phyloP scores from a whole-genome alignment of 2,888 invertebrate genomes.

The Ashinkailepas kermadecensis region DNA sequence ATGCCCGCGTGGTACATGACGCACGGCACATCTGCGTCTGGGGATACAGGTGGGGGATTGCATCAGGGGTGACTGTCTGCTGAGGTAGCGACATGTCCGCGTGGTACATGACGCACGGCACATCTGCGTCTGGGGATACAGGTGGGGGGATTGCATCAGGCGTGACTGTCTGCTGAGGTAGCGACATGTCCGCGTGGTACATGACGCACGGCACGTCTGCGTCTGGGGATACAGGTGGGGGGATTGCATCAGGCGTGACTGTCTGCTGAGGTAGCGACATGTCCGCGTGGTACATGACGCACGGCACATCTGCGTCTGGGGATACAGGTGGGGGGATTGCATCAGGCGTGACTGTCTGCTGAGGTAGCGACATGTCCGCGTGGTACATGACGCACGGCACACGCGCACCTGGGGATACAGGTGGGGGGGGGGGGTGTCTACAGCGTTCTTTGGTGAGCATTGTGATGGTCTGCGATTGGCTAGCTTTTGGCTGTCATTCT shows the following conservation, averaged over 20 bases:
- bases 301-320: slow-evolving; percentile 46
- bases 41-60: no score
- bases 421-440: no score
- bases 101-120: slow-evolving; percentile 55
- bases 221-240: no score
- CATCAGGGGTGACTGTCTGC: no score
- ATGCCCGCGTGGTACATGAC: slow-evolving; percentile 60
- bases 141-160: no score
- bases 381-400: slow-evolving; percentile 55
- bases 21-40: slow-evolving; percentile 48
- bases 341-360: no score
- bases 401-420: slow-evolving; percentile 42
- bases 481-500: no score
- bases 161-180: slow-evolving; percentile 47
- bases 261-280: slow-evolving; percentile 47
- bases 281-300: slow-evolving; percentile 59
- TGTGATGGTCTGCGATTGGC: no score
- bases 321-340: no score
- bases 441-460: no score
- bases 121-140: slow-evolving; percentile 45
- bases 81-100: slow-evolving; percentile 50
- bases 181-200: slow-evolving; percentile 58
- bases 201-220: slow-evolving; percentile 48
- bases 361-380: slow-evolving; percentile 51
- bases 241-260: no score